Conservation (phyloP, 2,797 vertebrate species). For the Cuniculus paca region DNA sequence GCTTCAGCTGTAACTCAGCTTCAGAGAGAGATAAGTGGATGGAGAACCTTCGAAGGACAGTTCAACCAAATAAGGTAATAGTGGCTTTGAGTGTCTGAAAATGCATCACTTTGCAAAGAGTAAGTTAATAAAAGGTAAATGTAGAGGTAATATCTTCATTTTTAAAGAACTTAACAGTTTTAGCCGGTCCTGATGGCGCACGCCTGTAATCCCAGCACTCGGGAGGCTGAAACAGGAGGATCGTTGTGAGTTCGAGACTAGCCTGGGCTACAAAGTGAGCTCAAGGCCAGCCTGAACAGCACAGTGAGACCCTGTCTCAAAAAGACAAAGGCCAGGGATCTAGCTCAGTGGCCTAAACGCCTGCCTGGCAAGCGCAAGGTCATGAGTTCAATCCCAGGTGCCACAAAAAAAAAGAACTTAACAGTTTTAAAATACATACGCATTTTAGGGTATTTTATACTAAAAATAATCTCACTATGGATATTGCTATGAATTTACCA, state of each 20-base stretch:
- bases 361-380: too few species aligned
- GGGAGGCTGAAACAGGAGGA: too few species aligned
- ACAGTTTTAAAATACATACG: background rate
- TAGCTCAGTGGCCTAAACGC: too few species aligned
- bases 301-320: too few species aligned
- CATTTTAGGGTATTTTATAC: background rate
- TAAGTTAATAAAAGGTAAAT: slow-evolving; percentile 54
- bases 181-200: too few species aligned
- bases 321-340: too few species aligned
- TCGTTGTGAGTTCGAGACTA: too few species aligned
- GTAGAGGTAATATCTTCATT: slow-evolving; percentile 4
- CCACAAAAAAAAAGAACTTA: slow-evolving; percentile 27
- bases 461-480: slow-evolving; percentile 37
- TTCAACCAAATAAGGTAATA: slow-evolving; percentile 97
- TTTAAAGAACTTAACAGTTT: slow-evolving; percentile 46
- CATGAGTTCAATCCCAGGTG: too few species aligned
- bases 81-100: background rate
- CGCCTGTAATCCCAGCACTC: too few species aligned
- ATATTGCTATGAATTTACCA: slow-evolving; percentile 44
- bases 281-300: too few species aligned
- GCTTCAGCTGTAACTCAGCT: slow-evolving; percentile 96
- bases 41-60: slow-evolving; percentile 96
- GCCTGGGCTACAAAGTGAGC: too few species aligned
- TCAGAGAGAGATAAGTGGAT: slow-evolving; percentile 99
- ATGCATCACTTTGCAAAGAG: background rate